A percentile compares a stretch with the other conserved stretches of the same genome.
phyloP scores from a whole-genome alignment of 2,888 invertebrate species.

The Erebia aethiops region DNA sequence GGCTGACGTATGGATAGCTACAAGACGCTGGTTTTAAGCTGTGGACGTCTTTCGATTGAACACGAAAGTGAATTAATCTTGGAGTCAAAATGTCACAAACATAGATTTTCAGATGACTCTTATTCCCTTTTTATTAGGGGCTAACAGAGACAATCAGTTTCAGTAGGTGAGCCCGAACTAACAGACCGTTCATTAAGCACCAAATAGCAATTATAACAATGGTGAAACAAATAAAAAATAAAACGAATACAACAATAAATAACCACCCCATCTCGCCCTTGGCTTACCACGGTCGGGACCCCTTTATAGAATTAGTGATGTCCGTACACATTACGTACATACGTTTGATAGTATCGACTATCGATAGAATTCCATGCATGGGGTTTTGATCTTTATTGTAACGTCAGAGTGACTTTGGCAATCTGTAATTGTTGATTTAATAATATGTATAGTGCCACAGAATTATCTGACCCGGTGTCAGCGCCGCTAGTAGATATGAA shows the following conservation, averaged over 20 bases:
- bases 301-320: constrained; percentile 58
- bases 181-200: constrained; percentile 64
- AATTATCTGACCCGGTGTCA: no score
- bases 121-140: neutral
- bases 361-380: constrained; percentile 53
- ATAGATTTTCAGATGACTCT: no score
- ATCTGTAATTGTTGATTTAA: no score
- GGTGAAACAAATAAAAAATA: constrained; percentile 73
- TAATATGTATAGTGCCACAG: no score
- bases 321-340: constrained; percentile 37
- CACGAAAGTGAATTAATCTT: no score
- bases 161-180: constrained; percentile 14
- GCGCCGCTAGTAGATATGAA: no score
- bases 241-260: constrained; percentile 71
- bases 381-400: constrained; percentile 48
- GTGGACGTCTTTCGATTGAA: no score
- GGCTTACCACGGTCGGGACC: constrained; percentile 62
- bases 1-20: no score
- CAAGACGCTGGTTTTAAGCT: no score
- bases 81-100: no score
- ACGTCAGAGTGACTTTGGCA: neutral
- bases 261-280: constrained; percentile 56
- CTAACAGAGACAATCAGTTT: constrained; percentile 9
- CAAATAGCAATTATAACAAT: constrained; percentile 64
- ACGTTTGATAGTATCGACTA: constrained; percentile 31